Percentiles rank a stretch among this genome's conserved stretches.
These are phyloP conservation scores for Formica exsecta DNA, from an alignment of 1,140 invertebrate species.

Conservation along the genomic window DNA sequence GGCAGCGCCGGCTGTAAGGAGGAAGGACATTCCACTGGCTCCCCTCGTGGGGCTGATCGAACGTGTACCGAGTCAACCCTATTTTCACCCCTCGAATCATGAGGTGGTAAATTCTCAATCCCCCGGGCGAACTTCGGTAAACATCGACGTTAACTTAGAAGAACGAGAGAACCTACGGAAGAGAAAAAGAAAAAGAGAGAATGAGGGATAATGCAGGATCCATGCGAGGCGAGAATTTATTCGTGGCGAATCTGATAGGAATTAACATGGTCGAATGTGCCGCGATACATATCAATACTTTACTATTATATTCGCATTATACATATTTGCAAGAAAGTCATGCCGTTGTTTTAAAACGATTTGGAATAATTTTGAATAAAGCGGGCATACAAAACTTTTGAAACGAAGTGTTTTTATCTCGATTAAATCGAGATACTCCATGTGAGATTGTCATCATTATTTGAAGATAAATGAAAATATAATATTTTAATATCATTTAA, in stretches of 20 bases:
- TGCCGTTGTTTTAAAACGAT: constrained; percentile 8
- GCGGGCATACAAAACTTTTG: constrained; percentile 1
- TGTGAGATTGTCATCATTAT: neutral
- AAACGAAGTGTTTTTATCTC: constrained; percentile 6
- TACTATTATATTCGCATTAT: neutral
- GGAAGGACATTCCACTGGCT: constrained; percentile 30
- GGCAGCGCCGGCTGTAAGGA: neutral
- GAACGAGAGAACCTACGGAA: neutral
- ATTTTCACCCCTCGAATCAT: constrained; percentile 58
- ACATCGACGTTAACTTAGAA: constrained; percentile 66
- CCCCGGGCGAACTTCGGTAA: constrained; percentile 66
- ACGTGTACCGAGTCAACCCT: constrained; percentile 69
- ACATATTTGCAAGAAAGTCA: constrained; percentile 20
- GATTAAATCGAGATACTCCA: neutral
- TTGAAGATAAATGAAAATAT: neutral
- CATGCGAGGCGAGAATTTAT: constrained; percentile 21
- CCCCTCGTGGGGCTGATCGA: constrained; percentile 65
- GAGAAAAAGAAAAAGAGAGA: constrained; percentile 36
- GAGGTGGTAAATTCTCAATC: constrained; percentile 62
- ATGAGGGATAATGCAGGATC: constrained; percentile 23
- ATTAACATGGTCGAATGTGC: constrained; percentile 30
- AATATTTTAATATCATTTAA: neutral
- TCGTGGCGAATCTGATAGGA: constrained; percentile 17
- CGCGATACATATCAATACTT: constrained; percentile 2
- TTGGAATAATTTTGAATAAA: constrained; percentile 24